A percentile compares a stretch with the other conserved stretches of the same genome.
Evolutionary conservation across 2,797 vertebrate genomes (phyloP).

Genomic region (Sebastes diaconus): DNA sequence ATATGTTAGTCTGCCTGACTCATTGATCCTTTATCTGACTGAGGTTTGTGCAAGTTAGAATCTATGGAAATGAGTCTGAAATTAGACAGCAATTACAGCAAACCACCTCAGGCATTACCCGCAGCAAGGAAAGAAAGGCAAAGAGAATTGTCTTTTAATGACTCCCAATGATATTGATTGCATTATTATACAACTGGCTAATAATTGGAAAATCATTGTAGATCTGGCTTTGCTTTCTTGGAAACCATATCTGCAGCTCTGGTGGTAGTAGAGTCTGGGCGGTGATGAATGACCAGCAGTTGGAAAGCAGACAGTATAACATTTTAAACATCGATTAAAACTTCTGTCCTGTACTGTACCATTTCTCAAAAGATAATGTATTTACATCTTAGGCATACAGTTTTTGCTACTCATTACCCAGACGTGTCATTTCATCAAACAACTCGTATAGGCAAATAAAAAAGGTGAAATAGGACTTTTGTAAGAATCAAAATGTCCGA

Average conservation of each 20-base stretch:
- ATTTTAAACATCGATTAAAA: background rate
- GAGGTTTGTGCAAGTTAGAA: too few relatives aligned
- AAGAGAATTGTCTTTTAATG: background rate
- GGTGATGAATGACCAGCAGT: background rate
- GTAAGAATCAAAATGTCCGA: background rate
- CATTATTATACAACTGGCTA: background rate
- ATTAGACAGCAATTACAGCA: background rate
- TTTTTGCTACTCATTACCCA: background rate
- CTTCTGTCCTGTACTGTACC: background rate
- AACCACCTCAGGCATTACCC: background rate
- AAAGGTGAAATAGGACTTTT: background rate
- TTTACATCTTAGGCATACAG: background rate
- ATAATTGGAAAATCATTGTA: background rate
- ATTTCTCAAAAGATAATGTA: background rate
- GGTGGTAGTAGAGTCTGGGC: background rate
- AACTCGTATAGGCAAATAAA: background rate
- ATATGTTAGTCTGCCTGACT: too few relatives aligned
- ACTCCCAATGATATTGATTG: background rate
- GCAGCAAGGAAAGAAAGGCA: background rate
- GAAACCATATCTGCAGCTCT: background rate
- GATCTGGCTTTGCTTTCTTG: background rate
- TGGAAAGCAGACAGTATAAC: background rate
- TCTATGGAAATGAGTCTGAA: background rate
- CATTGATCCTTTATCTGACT: too few relatives aligned
- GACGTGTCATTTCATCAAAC: background rate